phyloP scores from a whole-genome alignment of 37 sponge, comb jelly and placozoan genomes.

The Aphrocallistes beatrix region DNA sequence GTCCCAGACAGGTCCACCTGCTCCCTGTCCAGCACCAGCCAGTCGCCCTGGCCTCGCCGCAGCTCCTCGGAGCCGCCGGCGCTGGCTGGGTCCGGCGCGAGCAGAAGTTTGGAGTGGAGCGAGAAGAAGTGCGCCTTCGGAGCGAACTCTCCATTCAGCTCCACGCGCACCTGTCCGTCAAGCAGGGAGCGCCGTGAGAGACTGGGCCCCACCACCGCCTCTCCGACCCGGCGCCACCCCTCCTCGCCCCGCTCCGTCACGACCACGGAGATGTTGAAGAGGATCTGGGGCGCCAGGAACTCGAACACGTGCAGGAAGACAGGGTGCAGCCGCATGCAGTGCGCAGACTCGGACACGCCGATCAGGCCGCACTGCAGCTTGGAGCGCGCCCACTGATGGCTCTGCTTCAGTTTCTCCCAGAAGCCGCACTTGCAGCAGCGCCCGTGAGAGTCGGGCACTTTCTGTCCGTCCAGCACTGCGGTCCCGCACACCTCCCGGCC shows the following conservation, averaged over 20 bases:
- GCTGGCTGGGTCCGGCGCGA: neutral
- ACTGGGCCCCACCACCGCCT: neutral
- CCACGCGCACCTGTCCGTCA: neutral
- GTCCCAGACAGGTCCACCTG: neutral
- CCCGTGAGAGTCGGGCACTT: neutral
- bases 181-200: neutral
- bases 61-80: neutral
- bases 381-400: neutral
- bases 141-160: neutral
- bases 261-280: neutral
- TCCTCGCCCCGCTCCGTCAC: neutral
- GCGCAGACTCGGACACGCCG: neutral
- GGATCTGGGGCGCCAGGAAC: neutral
- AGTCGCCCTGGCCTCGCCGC: neutral
- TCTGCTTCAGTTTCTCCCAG: neutral
- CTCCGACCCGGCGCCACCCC: neutral
- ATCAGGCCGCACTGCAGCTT: neutral
- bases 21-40: neutral
- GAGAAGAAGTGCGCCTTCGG: slow-evolving; percentile 8
- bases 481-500: neutral
- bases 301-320: slow-evolving; percentile 8
- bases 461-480: neutral
- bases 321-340: neutral
- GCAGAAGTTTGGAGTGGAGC: slow-evolving; percentile 6
- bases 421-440: slow-evolving; percentile 11